Evolutionary conservation across 2,113 vertebrate species (phyloP), one percentile per base, ranked within the genome.

Genomic region (Zosterops hypoxanthus): DNA sequence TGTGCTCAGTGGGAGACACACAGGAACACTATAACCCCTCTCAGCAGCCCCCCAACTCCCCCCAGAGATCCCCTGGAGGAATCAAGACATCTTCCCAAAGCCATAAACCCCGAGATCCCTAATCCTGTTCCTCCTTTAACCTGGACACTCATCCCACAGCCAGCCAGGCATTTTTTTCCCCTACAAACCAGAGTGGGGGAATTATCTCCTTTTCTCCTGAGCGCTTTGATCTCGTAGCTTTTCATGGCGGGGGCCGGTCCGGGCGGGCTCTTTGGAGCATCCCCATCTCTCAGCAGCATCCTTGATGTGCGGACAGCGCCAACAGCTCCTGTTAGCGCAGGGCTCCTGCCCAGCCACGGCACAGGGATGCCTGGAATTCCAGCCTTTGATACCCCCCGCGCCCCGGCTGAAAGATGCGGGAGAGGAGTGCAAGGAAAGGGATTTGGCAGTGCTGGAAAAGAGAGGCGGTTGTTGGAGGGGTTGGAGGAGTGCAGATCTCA

Each of bases 261-360:
- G 3, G 65, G 64, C 71, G 39, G 65, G 63, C 53, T 46, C 84
- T 91, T 64, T 24, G 79, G 79, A 61, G 86, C 84, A 68, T 76
- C 71, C 71, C 81, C 89, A 11, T 98, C 98, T 90, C 34, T 98
- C 97, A 97, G 82, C 97, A 60, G 61, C 55, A 26, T 15, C 19
- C 84, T n/a, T 34, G 79, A 93, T 81, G 34, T 68, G 0, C 34
- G 18, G 71, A 16, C 65, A 90, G 86, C 66, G 98, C 93, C 95
- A 98, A 98, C 97, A 98, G 98, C 56, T 97, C 50, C 97, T 98
- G 97, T 98, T 98, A 97, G 49, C 97, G 75, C 72, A 14, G 70
- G 86, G 61, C 94, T 92, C 36, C 76, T 59, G 97, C 95, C 88
- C 50, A 55, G 39, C 9, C 49, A 88, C 85, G 90, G 95, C 46